These are phyloP conservation scores for Pungitius pungitius DNA, from an alignment of 2,113 vertebrate genomes.

Conservation along the genomic window DNA sequence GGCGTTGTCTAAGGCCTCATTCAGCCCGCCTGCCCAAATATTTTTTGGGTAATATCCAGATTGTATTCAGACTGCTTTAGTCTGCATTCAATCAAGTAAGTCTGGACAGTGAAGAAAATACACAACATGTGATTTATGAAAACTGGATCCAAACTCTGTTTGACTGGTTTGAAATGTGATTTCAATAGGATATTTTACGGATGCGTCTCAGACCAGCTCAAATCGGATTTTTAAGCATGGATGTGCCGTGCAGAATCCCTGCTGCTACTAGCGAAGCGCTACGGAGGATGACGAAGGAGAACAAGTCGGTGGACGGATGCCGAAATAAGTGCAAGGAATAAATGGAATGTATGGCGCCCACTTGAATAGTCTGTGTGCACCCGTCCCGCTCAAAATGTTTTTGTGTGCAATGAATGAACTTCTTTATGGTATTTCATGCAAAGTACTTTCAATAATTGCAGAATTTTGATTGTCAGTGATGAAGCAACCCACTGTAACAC, in stretches of 20 bases:
- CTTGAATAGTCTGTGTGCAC: not conserved
- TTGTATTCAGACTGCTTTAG: not conserved
- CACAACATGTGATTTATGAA: not conserved
- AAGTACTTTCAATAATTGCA: too few species aligned
- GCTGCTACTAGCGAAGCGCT: not conserved
- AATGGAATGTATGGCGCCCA: too few species aligned
- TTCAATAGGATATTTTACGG: not conserved
- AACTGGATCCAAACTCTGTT: not conserved
- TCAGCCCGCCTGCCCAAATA: too few species aligned
- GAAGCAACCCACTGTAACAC: not conserved
- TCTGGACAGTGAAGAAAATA: not conserved
- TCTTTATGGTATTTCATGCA: too few species aligned
- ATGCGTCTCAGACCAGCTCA: not conserved
- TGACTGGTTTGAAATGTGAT: not conserved
- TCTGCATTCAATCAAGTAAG: not conserved
- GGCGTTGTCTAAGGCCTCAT: too few species aligned
- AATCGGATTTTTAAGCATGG: not conserved
- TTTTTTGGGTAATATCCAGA: too few species aligned
- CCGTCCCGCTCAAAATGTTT: not conserved
- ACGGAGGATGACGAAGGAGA: not conserved
- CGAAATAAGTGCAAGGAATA: too few species aligned
- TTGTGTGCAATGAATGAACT: too few species aligned
- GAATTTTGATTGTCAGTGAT: not conserved
- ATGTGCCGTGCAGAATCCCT: not conserved
- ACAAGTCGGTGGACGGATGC: not conserved